Evolutionary conservation across 2,888 invertebrate species (phyloP).

Genomic region (Tubulanus polymorphus): DNA sequence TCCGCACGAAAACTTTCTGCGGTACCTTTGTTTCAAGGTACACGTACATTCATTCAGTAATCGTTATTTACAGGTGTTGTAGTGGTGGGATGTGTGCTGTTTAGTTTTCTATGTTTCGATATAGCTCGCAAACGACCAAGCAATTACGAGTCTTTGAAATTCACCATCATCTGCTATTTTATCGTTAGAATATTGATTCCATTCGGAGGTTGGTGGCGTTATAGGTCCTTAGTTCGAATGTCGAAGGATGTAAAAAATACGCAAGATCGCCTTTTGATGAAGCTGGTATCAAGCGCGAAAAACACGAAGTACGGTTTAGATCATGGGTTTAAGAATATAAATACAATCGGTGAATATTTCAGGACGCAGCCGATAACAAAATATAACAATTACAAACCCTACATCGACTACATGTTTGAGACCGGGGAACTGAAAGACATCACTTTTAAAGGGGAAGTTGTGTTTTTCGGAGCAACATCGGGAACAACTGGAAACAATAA

Average conservation of each 20-base stretch:
- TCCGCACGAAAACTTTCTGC: too few species aligned
- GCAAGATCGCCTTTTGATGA: not conserved
- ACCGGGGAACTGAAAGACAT: not conserved
- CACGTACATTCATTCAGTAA: too few species aligned
- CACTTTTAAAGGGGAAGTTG: not conserved
- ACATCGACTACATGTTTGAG: not conserved
- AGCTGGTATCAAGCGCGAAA: not conserved
- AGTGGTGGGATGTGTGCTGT: not conserved
- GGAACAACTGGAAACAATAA: not conserved
- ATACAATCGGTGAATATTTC: not conserved
- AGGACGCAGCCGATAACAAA: not conserved
- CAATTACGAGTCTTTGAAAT: not conserved
- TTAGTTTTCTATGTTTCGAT: not conserved
- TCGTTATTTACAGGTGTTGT: too few species aligned
- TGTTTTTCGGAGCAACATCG: not conserved
- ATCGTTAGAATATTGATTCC: not conserved
- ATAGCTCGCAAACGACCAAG: not conserved
- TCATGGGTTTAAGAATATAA: not conserved
- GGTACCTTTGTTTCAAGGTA: too few species aligned
- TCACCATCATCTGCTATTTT: not conserved
- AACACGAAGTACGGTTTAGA: not conserved
- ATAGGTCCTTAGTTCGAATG: not conserved
- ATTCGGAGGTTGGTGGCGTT: not conserved
- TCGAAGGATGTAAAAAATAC: not conserved
- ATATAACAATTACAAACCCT: not conserved